These are phyloP conservation scores for Xylota sylvarum DNA, from an alignment of 2,888 invertebrate species.

Conservation along the genomic window DNA sequence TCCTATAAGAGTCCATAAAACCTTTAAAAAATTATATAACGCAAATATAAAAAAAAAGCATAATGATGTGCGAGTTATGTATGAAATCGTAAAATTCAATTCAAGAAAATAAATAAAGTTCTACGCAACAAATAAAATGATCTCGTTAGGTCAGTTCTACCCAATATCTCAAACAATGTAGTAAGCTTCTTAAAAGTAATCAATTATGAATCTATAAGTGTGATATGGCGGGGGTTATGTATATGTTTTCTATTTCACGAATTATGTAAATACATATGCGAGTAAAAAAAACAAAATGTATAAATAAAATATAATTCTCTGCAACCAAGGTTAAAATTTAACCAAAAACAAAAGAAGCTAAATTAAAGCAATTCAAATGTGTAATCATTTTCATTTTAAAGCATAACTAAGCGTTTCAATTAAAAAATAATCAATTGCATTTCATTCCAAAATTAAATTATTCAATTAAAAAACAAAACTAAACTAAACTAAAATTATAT, in stretches of 20 bases:
- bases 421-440: constrained; percentile 26
- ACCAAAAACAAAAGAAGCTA: constrained; percentile 20
- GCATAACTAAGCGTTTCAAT: constrained; percentile 54
- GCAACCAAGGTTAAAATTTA: constrained; percentile 43
- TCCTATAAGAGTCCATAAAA: neutral
- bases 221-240: neutral
- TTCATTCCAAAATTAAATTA: constrained; percentile 61
- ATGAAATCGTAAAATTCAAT: neutral
- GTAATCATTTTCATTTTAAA: constrained; percentile 47
- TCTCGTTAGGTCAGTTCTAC: neutral
- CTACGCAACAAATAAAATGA: constrained; percentile 1
- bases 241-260: constrained; percentile 28
- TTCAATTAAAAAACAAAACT: neutral
- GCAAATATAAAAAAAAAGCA: constrained; percentile 8
- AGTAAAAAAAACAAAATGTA: neutral
- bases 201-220: constrained; percentile 25
- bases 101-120: constrained; percentile 2
- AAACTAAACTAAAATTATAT: constrained; percentile 52
- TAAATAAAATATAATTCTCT: constrained; percentile 8
- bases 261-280: constrained; percentile 12
- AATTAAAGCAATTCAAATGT: constrained; percentile 48
- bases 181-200: constrained; percentile 31
- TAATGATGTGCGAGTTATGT: neutral
- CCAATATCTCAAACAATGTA: neutral
- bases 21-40: neutral